Evolutionary conservation across 2,888 invertebrate genomes (phyloP), one percentile per base, ranked within the genome.

Genomic region (Lepidocyrtoides sp.): DNA sequence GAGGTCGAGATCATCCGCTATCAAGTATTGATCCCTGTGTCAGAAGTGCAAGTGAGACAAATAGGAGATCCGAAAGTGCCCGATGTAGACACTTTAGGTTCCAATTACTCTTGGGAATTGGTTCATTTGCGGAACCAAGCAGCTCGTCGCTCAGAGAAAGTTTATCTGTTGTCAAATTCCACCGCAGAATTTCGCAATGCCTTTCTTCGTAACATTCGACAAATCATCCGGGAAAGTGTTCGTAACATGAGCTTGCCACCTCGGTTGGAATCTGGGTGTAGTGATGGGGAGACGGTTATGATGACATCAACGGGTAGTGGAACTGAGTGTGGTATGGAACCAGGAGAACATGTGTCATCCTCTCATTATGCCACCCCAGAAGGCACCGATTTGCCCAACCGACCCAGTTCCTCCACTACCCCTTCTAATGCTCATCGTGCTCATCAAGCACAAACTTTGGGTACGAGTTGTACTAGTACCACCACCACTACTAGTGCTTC

Each of bases 1-100:
- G 98, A 98, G 95, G 98, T 98, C 93, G 99, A 99, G 96, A 98
- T 99, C 95, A 98, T 99, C 95, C 96, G 99, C 94, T 99, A 99
- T 96, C 99, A 99, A 96, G 99, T 99, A 91, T 96, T 99, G 94
- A 99, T 99, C 94, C 99, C 99, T 0, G 99, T 99, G 63, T 98
- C 98, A 23, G 99, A 99, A 96, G 99, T 99, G 60, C 99, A 99
- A 96, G 99, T 99, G 60, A 96, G 99, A 91, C 98, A 98, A 57
- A 98, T 98, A 57, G 98, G 98, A 1, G 98, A 93, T 48, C 91
- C 98, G 91, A 98, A 98, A 95, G 98, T 99, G 95, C 98, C 98
- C 97, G 99, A 99, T 95, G 81, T 51, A 69, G 95, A 95, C 66
- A 94, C 95, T 48, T 95, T 95, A 81, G 95, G 96, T 91, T 94